phyloP scores from a whole-genome alignment of 2,888 invertebrate species.

The Escarpia spicata region DNA sequence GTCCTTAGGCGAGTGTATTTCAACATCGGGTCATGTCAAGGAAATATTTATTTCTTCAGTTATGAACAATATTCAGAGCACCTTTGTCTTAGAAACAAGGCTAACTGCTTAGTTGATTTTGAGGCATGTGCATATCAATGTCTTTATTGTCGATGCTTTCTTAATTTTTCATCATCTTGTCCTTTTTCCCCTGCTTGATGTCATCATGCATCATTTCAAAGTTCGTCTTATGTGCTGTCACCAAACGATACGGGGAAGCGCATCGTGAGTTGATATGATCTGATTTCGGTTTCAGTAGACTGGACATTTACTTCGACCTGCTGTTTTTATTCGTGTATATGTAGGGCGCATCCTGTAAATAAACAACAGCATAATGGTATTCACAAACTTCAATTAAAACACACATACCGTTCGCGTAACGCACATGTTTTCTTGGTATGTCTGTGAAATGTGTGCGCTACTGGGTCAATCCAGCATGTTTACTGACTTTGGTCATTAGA shows the following conservation, averaged over 20 bases:
- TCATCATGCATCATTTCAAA: not conserved
- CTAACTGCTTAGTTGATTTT: not conserved
- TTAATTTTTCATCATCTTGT: slow-evolving; percentile 19
- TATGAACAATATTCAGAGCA: not conserved
- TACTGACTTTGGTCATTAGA: too few species aligned
- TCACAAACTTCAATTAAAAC: not conserved
- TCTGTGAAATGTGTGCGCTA: not conserved
- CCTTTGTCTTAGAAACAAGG: not conserved
- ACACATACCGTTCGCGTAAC: not conserved
- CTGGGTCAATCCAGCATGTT: too few species aligned
- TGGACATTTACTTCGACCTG: not conserved
- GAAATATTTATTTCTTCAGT: not conserved
- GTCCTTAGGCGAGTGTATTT: too few species aligned
- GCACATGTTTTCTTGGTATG: not conserved
- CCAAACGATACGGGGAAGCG: not conserved
- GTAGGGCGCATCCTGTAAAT: slow-evolving; percentile 1
- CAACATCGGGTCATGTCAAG: not conserved
- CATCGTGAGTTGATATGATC: not conserved
- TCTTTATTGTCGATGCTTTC: not conserved
- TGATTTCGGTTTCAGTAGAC: not conserved
- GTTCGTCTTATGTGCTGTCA: not conserved
- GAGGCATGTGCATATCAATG: not conserved
- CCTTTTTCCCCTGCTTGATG: not conserved
- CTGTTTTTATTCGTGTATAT: slow-evolving; percentile 1
- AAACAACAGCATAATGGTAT: not conserved